These are phyloP conservation scores for Malurus alboscapulatus DNA, from an alignment of 2,113 vertebrate species.

Conservation along the genomic window DNA sequence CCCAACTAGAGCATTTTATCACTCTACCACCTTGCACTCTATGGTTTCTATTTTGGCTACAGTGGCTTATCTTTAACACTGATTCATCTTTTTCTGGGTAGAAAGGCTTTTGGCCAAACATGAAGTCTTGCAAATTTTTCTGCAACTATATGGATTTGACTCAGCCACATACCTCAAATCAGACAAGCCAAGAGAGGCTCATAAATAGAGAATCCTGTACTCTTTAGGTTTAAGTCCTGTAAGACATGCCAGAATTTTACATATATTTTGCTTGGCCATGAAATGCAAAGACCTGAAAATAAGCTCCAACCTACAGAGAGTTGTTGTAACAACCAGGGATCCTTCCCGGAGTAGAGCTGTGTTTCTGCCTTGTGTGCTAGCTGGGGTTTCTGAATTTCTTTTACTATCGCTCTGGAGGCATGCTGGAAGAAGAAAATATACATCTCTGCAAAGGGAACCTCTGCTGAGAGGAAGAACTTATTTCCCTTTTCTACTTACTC, in stretches of 20 bases:
- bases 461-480: conserved; percentile 38
- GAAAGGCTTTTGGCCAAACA: background rate
- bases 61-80: background rate
- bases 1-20: background rate
- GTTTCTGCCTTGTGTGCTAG: background rate
- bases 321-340: background rate
- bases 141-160: background rate
- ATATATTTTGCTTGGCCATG: background rate
- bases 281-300: background rate
- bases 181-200: background rate
- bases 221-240: background rate
- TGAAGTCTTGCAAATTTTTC: background rate
- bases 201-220: background rate
- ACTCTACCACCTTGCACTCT: accelerated
- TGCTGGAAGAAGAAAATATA: background rate
- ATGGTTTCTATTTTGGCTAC: background rate
- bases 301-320: background rate
- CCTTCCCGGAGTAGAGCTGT: background rate
- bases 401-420: background rate
- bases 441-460: background rate
- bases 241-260: background rate
- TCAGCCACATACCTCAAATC: background rate
- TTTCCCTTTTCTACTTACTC: conserved; percentile 11
- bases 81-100: background rate
- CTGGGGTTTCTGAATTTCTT: conserved; percentile 24